Conservation (phyloP, 2,113 vertebrate species). For the Charadrius vociferus region DNA sequence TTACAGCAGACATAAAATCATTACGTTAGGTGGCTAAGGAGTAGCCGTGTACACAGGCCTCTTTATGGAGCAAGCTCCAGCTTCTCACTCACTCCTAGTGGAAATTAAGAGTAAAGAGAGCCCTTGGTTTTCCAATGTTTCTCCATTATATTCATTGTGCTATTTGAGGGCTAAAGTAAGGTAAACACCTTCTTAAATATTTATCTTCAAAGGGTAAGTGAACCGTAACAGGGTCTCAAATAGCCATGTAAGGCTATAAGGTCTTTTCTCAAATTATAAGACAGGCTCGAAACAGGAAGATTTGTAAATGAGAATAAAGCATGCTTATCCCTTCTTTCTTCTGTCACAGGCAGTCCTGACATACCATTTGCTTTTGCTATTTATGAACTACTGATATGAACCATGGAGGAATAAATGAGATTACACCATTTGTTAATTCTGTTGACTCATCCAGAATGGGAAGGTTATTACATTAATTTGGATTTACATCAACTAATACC, state of each 20-base stretch:
- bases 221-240: neutral
- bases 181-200: neutral
- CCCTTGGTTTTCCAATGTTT: neutral
- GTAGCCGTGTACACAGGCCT: neutral
- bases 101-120: neutral
- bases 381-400: slow-evolving; percentile 4
- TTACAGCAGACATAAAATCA: neutral
- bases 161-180: neutral
- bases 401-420: slow-evolving; percentile 43
- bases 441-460: slow-evolving; percentile 58
- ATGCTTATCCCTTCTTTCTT: neutral
- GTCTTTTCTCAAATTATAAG: neutral
- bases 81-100: neutral
- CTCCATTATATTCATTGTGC: neutral
- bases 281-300: neutral
- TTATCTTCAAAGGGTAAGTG: neutral
- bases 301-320: neutral
- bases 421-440: slow-evolving; percentile 57
- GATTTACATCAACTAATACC: slow-evolving; percentile 32
- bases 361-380: neutral
- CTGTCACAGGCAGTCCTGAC: neutral
- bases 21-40: neutral
- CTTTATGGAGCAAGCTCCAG: neutral
- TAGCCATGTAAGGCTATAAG: neutral
- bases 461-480: slow-evolving; percentile 58